Conservation (phyloP, 2,888 invertebrate genomes). For the Scaptomyza cyrtandrae region DNA sequence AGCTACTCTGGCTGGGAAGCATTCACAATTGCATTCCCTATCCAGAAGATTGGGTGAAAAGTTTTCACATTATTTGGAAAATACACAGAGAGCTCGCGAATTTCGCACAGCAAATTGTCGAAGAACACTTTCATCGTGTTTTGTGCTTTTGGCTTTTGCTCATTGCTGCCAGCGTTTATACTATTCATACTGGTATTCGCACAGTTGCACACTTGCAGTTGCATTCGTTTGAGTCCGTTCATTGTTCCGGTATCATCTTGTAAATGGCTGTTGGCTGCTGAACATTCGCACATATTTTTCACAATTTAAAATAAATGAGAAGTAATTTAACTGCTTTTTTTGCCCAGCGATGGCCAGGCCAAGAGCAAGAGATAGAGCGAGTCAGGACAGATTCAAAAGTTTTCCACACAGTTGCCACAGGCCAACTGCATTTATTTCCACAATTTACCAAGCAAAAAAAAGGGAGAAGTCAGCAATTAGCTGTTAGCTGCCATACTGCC, state of each 20-base stretch:
- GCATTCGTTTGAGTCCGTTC: constrained; percentile 13
- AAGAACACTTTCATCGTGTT: constrained; percentile 72
- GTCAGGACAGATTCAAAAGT: constrained; percentile 38
- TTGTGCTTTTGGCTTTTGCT: constrained; percentile 59
- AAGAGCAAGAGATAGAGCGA: constrained; percentile 25
- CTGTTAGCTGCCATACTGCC: constrained; percentile 40
- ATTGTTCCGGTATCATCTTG: constrained; percentile 67
- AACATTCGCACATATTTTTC: constrained; percentile 76
- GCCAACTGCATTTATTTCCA: constrained; percentile 29
- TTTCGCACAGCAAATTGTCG: constrained; percentile 72
- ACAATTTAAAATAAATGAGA: constrained; percentile 80
- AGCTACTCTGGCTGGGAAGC: constrained; percentile 34
- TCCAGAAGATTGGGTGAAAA: constrained; percentile 61
- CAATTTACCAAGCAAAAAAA: constrained; percentile 37
- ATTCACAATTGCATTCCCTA: constrained; percentile 1
- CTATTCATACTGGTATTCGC: constrained; percentile 7
- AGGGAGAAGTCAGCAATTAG: constrained; percentile 70
- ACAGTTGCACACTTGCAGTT: constrained; percentile 22
- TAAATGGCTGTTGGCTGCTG: constrained; percentile 55
- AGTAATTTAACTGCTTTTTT: constrained; percentile 73
- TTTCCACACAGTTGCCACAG: constrained; percentile 43
- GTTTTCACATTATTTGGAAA: constrained; percentile 78
- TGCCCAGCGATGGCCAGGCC: constrained; percentile 43
- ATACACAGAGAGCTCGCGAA: constrained; percentile 60
- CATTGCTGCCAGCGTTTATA: constrained; percentile 39